Evolutionary conservation across 2,797 vertebrate species (phyloP).

Genomic region (Lithobates pipiens): DNA sequence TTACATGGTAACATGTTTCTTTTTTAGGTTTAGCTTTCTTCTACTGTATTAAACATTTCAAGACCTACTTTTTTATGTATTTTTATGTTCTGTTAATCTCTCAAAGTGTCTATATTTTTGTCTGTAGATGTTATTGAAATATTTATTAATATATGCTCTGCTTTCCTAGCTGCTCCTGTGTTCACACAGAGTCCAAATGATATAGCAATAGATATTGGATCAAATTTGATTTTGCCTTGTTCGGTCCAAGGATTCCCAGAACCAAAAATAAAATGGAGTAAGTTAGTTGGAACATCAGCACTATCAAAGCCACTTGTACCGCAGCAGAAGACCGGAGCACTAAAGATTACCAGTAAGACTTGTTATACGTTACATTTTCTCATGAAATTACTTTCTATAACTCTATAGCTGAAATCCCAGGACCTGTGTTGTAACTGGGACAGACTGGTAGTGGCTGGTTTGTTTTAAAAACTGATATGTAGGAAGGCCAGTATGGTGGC

Average conservation of each 20-base stretch:
- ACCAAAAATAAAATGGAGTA: constrained; percentile 87
- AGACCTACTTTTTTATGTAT: not conserved
- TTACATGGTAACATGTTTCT: too few relatives aligned
- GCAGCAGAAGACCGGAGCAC: constrained; percentile 80
- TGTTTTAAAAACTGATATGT: too few relatives aligned
- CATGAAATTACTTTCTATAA: too few relatives aligned
- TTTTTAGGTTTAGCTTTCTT: too few relatives aligned
- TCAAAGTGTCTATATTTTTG: not conserved
- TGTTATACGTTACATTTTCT: not conserved
- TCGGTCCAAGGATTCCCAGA: constrained; percentile 85
- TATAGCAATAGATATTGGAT: constrained; percentile 84
- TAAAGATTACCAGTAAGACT: constrained; percentile 86
- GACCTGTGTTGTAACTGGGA: too few relatives aligned
- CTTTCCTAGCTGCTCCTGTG: constrained; percentile 81
- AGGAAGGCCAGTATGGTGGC: too few relatives aligned
- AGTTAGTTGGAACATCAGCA: constrained; percentile 78
- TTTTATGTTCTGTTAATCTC: not conserved
- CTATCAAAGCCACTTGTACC: constrained; percentile 75
- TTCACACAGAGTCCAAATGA: constrained; percentile 85
- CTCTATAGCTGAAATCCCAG: too few relatives aligned
- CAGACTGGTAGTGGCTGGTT: too few relatives aligned
- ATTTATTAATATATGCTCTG: not conserved
- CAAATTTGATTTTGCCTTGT: constrained; percentile 85
- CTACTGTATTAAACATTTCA: too few relatives aligned
- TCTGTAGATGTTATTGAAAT: not conserved